These are phyloP conservation scores for Atta texana DNA, from an alignment of 1,140 invertebrate genomes.

Conservation along the genomic window DNA sequence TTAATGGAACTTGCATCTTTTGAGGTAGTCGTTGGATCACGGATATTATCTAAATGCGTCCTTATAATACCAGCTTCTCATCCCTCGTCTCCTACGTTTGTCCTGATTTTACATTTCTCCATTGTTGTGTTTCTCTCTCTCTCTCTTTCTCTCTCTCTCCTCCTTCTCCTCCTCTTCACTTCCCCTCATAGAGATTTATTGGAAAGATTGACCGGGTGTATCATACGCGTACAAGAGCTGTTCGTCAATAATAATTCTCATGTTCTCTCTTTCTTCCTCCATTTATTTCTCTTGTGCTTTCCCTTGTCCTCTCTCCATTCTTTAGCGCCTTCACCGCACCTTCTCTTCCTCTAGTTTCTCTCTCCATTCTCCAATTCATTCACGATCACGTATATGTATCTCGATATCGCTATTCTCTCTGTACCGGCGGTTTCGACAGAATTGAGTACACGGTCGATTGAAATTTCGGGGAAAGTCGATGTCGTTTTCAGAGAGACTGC, in stretches of 20 bases:
- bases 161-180: neutral
- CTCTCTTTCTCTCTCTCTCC: neutral
- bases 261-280: conserved; percentile 33
- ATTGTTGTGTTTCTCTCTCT: neutral
- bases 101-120: conserved; percentile 62
- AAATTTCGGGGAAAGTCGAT: conserved; percentile 15
- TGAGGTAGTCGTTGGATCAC: neutral
- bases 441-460: conserved; percentile 19
- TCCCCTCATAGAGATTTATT: conserved; percentile 62
- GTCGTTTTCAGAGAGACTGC: conserved; percentile 6
- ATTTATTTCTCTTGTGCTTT: neutral
- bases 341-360: neutral
- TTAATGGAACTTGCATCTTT: conserved; percentile 11
- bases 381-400: conserved; percentile 32
- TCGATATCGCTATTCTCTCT: conserved; percentile 13
- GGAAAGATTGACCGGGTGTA: conserved; percentile 72
- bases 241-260: conserved; percentile 66
- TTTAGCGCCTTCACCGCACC: too few species aligned
- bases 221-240: conserved; percentile 66
- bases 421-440: conserved; percentile 26
- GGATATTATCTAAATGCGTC: neutral
- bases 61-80: conserved; percentile 9
- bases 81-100: neutral
- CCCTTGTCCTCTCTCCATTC: neutral
- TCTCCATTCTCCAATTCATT: conserved; percentile 9